phyloP scores from a whole-genome alignment of 2,888 invertebrate genomes.

The Halocaridina rubra region DNA sequence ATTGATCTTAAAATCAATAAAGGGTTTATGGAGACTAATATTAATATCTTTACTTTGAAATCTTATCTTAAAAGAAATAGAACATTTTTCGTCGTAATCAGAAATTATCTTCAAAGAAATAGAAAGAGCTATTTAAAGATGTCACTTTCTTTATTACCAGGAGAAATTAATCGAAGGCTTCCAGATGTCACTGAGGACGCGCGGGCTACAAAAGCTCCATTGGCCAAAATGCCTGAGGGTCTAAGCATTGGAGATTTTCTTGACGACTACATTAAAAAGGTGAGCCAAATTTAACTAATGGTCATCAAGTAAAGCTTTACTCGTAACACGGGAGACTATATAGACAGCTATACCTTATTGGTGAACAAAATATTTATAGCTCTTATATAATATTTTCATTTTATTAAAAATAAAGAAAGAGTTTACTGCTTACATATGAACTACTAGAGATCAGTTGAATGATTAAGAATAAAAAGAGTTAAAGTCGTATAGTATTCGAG shows the following conservation, averaged over 20 bases:
- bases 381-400: background rate
- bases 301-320: too few relatives aligned
- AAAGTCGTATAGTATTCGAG: too few relatives aligned
- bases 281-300: too few relatives aligned
- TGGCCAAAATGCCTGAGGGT: slow-evolving; percentile 55
- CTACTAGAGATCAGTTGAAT: background rate
- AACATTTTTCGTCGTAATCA: too few relatives aligned
- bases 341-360: background rate
- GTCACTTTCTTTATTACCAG: background rate
- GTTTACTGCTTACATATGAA: background rate
- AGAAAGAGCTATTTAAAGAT: background rate
- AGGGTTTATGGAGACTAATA: too few relatives aligned
- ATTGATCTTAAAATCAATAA: too few relatives aligned
- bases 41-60: too few relatives aligned
- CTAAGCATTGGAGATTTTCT: slow-evolving; percentile 59
- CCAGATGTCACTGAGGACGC: slow-evolving; percentile 44
- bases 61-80: too few relatives aligned
- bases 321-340: too few relatives aligned
- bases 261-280: slow-evolving; percentile 53
- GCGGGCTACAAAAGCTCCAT: slow-evolving; percentile 32
- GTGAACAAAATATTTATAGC: background rate
- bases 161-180: background rate
- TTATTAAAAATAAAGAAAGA: background rate
- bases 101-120: too few relatives aligned
- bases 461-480: too few relatives aligned